These are phyloP conservation scores for Drosophila peninsularis DNA, from an alignment of 2,888 invertebrate species.

Conservation along the genomic window DNA sequence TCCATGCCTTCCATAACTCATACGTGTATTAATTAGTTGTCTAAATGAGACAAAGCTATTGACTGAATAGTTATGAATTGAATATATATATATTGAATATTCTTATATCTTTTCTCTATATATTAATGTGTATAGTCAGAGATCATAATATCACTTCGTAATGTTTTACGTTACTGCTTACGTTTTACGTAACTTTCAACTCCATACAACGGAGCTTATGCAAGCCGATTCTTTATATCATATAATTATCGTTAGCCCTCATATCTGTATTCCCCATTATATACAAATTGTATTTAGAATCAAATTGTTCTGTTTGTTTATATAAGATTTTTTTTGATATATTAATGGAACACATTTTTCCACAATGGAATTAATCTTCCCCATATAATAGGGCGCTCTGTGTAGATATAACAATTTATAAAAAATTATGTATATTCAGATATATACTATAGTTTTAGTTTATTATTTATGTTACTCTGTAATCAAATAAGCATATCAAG, in stretches of 20 bases:
- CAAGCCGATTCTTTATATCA: too few relatives aligned
- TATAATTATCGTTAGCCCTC: not conserved
- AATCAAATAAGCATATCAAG: constrained; percentile 27
- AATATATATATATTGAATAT: too few relatives aligned
- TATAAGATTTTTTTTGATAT: not conserved
- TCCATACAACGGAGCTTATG: too few relatives aligned
- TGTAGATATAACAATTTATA: constrained; percentile 8
- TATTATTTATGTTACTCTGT: constrained; percentile 28
- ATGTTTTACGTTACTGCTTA: not conserved
- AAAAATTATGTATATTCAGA: not conserved
- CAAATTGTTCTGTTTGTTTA: not conserved
- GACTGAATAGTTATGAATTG: not conserved
- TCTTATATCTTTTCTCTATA: not conserved
- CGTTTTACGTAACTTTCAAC: too few relatives aligned
- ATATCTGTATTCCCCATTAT: not conserved
- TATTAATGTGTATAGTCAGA: not conserved
- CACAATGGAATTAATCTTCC: not conserved
- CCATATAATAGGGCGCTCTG: constrained; percentile 3
- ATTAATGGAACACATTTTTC: constrained; percentile 7
- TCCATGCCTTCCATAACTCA: constrained; percentile 23
- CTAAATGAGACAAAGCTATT: not conserved
- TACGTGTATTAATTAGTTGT: constrained; percentile 8
- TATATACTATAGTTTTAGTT: constrained; percentile 18
- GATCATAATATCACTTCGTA: not conserved
- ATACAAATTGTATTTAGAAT: not conserved